Conservation (phyloP, 2,888 invertebrate genomes). For the Nemotelus nigrinus region DNA sequence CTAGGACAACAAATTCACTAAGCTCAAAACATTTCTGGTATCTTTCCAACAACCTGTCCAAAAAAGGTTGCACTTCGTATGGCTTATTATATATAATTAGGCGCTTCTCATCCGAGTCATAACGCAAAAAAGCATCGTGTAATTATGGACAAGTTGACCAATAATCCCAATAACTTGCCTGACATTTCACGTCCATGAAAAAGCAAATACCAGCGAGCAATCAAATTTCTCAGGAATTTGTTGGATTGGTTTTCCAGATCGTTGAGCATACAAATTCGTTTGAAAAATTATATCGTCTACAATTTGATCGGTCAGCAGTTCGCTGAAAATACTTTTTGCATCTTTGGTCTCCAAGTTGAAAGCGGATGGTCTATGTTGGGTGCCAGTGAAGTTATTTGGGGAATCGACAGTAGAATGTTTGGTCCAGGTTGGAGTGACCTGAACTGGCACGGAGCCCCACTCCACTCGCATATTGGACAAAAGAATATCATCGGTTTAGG, state of each 20-base stretch:
- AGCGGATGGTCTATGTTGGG: neutral
- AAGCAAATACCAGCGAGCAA: neutral
- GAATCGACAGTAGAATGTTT: neutral
- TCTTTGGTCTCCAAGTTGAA: neutral
- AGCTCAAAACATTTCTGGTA: neutral
- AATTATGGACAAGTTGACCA: neutral
- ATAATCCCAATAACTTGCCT: neutral
- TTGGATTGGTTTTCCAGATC: neutral
- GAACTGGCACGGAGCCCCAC: too few relatives aligned
- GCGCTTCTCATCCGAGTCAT: neutral
- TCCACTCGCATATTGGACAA: neutral
- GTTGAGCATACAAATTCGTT: slow-evolving; percentile 1
- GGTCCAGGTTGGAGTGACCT: neutral
- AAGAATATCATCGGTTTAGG: neutral
- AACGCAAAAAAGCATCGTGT: neutral
- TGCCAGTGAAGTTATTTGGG: neutral
- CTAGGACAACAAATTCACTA: neutral
- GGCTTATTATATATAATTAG: neutral
- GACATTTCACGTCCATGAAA: neutral
- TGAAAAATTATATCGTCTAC: neutral
- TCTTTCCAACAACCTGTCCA: neutral
- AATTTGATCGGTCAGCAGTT: neutral
- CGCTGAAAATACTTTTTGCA: neutral
- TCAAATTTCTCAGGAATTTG: neutral
- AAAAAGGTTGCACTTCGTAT: neutral